Evolutionary conservation across 37 sponge, comb jelly and placozoan genomes (phyloP).

Genomic region (Theonella swinhoei): DNA sequence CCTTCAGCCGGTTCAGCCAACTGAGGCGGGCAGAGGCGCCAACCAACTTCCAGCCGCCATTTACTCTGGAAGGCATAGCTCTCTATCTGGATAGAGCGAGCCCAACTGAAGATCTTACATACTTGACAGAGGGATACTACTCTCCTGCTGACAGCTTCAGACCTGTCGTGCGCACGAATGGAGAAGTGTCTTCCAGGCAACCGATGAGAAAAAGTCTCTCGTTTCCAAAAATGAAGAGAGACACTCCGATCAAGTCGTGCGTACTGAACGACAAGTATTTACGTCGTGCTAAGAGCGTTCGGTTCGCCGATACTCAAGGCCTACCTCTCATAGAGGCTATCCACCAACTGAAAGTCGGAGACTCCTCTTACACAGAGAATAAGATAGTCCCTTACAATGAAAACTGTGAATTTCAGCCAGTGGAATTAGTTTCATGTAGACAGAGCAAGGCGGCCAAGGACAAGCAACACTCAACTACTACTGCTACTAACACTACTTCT

Average conservation of each 20-base stretch:
- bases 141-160: no score
- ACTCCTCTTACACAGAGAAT: conserved; percentile 61
- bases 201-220: conserved; percentile 30
- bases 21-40: neutral
- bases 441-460: neutral
- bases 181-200: neutral
- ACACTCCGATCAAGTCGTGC: conserved; percentile 3
- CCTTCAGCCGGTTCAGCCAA: conserved; percentile 1
- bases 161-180: neutral
- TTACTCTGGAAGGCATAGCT: conserved; percentile 32
- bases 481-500: neutral
- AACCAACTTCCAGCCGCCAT: neutral
- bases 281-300: conserved; percentile 65
- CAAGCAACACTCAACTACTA: neutral
- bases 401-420: neutral
- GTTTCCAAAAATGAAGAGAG: conserved; percentile 23
- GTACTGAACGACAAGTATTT: neutral
- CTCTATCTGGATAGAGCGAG: conserved; percentile 6
- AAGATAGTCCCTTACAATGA: conserved; percentile 61
- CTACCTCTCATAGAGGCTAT: conserved; percentile 62
- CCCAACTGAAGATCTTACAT: conserved; percentile 31
- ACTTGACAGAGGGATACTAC: conserved; percentile 18
- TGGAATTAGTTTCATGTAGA: neutral
- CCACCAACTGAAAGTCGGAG: conserved; percentile 40
- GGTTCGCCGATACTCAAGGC: conserved; percentile 84